Percentiles rank a stretch among this genome's conserved stretches.
Conservation (phyloP, 1,140 invertebrate genomes). For the Listronotus bonariensis region DNA sequence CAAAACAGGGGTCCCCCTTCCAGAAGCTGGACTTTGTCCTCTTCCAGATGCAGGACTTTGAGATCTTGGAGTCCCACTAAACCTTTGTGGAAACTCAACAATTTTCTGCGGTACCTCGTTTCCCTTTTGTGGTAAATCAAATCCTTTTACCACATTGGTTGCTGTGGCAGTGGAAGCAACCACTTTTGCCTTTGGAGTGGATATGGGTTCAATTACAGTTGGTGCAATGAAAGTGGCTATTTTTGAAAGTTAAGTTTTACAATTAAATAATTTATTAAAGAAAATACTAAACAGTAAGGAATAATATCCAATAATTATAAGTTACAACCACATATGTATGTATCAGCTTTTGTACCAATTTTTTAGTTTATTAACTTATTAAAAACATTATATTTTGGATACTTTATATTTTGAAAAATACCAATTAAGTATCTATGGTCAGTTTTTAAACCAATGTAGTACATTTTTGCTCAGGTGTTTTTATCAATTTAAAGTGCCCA, state of each 20-base stretch:
- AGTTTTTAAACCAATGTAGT: no score
- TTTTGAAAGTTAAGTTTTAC: background rate
- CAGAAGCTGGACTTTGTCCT: slow-evolving; percentile 67
- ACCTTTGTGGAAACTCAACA: slow-evolving; percentile 12
- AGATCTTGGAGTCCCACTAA: slow-evolving; percentile 58
- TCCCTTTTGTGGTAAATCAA: slow-evolving; percentile 54
- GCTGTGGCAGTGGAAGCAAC: slow-evolving; percentile 48
- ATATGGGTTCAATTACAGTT: slow-evolving; percentile 27
- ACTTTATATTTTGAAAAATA: no score
- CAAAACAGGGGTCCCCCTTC: slow-evolving; percentile 58
- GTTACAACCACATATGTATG: no score
- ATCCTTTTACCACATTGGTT: slow-evolving; percentile 56
- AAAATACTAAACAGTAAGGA: no score
- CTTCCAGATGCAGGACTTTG: slow-evolving; percentile 61
- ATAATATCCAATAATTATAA: no score
- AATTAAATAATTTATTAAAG: no score
- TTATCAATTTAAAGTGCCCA: no score
- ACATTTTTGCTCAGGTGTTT: no score
- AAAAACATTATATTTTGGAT: no score
- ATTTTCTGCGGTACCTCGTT: slow-evolving; percentile 4
- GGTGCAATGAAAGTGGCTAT: slow-evolving; percentile 12
- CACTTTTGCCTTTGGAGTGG: slow-evolving; percentile 39
- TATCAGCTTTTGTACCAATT: no score
- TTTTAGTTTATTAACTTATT: no score
- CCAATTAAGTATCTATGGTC: no score